Evolutionary conservation across 2,888 invertebrate species (phyloP), one percentile per base, ranked within the genome.

Genomic region (Halictus quadricinctus): DNA sequence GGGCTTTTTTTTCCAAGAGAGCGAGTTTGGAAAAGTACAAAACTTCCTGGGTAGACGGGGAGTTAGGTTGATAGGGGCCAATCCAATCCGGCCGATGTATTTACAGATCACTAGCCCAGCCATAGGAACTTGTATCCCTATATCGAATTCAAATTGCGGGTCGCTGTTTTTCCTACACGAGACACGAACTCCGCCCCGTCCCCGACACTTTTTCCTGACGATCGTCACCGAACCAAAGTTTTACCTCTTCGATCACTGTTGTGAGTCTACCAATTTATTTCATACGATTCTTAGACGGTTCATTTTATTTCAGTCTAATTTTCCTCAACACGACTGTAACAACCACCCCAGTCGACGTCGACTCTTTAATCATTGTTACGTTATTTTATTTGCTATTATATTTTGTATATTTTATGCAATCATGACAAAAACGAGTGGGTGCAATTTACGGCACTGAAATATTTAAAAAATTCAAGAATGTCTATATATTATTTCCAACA

Each of bases 91-190:
- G 83, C 79, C 89, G 90, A 92, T 91, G 90, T 93, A 93, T 92
- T 93, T 92, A 93, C 92, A 93, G 92, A 93, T 93, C 93, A 92
- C 90, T 91, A 91, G 89, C 87, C 83, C 88, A 84, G 84, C 88
- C 85, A 89, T 92, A 88, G 87, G 84, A 88, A 79, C 72, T 88
- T 91, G 90, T 91, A 89, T 86, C 75, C 89, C 88, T 91, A 90
- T 91, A 93, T 93, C 89, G 92, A 90, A 92, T 93, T 92, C 90
- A 91, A 93, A 93, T 93, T 87, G 91, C 87, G 88, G 87, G 80
- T 50, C 21, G n/a, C 66, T 64, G 69, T 86, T 66, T 84, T 46
- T 69, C 76, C 54, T 76, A 60, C 25, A 7, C 69, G 36, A 50
- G 54, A 46, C 74, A 75, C 66, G 50, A 64, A 48, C 8, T 18